phyloP scores from a whole-genome alignment of 2,888 invertebrate species.

The Acrobasis consociella region DNA sequence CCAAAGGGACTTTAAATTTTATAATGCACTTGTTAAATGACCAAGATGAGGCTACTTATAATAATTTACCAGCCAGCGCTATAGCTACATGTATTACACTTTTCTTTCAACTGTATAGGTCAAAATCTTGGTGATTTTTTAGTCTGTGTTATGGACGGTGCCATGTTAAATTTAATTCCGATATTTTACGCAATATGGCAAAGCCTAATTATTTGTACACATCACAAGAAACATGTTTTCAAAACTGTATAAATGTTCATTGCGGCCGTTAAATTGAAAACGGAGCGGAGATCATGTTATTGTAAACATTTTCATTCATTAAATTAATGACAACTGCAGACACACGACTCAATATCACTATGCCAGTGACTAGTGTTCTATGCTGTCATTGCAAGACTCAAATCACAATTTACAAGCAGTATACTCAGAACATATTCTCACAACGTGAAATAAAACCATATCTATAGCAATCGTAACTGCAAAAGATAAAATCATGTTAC shows the following conservation, averaged over 20 bases:
- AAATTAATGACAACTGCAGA: constrained; percentile 31
- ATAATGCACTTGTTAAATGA: not conserved
- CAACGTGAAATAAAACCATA: constrained; percentile 26
- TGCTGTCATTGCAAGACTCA: constrained; percentile 32
- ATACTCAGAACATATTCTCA: constrained; percentile 27
- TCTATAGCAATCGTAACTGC: constrained; percentile 25
- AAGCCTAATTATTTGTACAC: not conserved
- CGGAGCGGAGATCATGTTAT: constrained; percentile 17
- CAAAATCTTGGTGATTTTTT: too few species aligned
- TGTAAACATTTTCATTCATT: constrained; percentile 24
- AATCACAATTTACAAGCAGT: constrained; percentile 21
- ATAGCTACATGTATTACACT: not conserved
- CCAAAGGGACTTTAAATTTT: not conserved
- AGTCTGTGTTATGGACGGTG: too few species aligned
- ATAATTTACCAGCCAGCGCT: not conserved
- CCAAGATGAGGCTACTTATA: constrained; percentile 10
- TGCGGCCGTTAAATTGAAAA: constrained; percentile 11
- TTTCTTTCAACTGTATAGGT: not conserved
- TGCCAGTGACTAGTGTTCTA: constrained; percentile 37
- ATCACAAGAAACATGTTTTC: not conserved
- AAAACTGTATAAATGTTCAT: constrained; percentile 14
- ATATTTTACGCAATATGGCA: too few species aligned
- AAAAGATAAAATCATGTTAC: constrained; percentile 24
- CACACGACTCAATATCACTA: constrained; percentile 35
- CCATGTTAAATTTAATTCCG: too few species aligned